phyloP scores from a whole-genome alignment of 1,140 invertebrate species.

The Papilio glaucus region DNA sequence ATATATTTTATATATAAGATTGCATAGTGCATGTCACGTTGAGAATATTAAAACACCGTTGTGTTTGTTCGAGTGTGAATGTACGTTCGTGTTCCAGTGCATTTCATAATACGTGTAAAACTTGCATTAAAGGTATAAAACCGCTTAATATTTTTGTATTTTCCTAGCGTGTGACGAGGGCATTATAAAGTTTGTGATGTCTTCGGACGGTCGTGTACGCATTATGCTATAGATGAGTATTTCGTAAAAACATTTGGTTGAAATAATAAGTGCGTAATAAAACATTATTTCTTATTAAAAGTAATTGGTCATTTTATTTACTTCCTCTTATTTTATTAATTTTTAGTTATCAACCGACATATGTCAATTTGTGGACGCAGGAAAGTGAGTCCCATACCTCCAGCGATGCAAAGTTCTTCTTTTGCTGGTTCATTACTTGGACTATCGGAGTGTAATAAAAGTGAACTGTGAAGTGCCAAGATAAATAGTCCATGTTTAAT shows the following conservation, averaged over 20 bases:
- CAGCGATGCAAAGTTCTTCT: too few relatives aligned
- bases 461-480: too few relatives aligned
- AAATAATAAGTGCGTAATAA: slow-evolving; percentile 84
- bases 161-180: slow-evolving; percentile 78
- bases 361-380: too few relatives aligned
- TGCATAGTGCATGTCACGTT: too few relatives aligned
- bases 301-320: slow-evolving; percentile 53
- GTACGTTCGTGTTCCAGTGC: slow-evolving; percentile 31
- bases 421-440: too few relatives aligned
- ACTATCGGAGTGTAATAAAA: too few relatives aligned
- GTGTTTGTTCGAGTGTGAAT: not conserved
- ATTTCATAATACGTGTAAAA: slow-evolving; percentile 62
- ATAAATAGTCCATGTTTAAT: too few relatives aligned
- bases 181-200: slow-evolving; percentile 77
- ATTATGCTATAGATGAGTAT: slow-evolving; percentile 82
- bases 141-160: slow-evolving; percentile 83
- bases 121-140: slow-evolving; percentile 67
- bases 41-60: not conserved
- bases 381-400: too few relatives aligned
- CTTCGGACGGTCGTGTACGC: slow-evolving; percentile 78
- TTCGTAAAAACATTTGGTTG: slow-evolving; percentile 81
- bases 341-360: too few relatives aligned
- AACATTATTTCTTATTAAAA: slow-evolving; percentile 80
- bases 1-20: too few relatives aligned
- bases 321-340: too few relatives aligned